Evolutionary conservation across 2,888 invertebrate genomes (phyloP).

Genomic region (Melanotus villosus): DNA sequence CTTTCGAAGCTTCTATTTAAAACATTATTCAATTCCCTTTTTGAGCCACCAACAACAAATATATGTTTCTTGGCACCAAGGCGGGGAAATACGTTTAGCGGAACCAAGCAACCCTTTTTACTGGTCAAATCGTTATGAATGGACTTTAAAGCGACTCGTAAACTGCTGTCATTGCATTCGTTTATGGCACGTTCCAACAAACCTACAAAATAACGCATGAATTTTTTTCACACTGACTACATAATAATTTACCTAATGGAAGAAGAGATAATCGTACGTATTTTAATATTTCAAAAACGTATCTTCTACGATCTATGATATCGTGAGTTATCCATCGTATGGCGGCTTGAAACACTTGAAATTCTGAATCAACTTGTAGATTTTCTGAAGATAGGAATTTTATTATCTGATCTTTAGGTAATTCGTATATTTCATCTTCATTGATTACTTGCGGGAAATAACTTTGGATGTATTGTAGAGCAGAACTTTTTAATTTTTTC

Average conservation of each 20-base stretch:
- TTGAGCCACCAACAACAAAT: slow-evolving; percentile 90
- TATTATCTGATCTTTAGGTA: slow-evolving; percentile 83
- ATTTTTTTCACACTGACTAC: neutral
- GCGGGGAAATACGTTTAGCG: slow-evolving; percentile 83
- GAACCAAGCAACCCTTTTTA: slow-evolving; percentile 83
- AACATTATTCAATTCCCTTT: slow-evolving; percentile 81
- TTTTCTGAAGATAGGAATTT: slow-evolving; percentile 88
- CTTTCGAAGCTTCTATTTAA: slow-evolving; percentile 82
- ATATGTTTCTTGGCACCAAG: slow-evolving; percentile 90
- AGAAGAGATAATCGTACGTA: slow-evolving; percentile 88
- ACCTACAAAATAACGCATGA: slow-evolving; percentile 62
- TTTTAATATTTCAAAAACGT: slow-evolving; percentile 88
- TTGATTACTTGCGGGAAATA: slow-evolving; percentile 86
- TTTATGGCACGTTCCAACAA: slow-evolving; percentile 83
- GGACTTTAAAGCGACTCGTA: slow-evolving; percentile 83
- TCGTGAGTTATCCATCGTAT: slow-evolving; percentile 91
- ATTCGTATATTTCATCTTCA: slow-evolving; percentile 89
- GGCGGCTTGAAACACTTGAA: slow-evolving; percentile 90
- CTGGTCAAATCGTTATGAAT: slow-evolving; percentile 83
- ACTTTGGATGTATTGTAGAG: slow-evolving; percentile 85
- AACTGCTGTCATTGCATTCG: slow-evolving; percentile 85
- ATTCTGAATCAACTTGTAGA: slow-evolving; percentile 89
- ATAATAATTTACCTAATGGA: slow-evolving; percentile 70
- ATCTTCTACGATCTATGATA: slow-evolving; percentile 81
- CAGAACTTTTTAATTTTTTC: slow-evolving; percentile 81